Conservation (phyloP, 2,797 vertebrate genomes). For the Martes flavigula region DNA sequence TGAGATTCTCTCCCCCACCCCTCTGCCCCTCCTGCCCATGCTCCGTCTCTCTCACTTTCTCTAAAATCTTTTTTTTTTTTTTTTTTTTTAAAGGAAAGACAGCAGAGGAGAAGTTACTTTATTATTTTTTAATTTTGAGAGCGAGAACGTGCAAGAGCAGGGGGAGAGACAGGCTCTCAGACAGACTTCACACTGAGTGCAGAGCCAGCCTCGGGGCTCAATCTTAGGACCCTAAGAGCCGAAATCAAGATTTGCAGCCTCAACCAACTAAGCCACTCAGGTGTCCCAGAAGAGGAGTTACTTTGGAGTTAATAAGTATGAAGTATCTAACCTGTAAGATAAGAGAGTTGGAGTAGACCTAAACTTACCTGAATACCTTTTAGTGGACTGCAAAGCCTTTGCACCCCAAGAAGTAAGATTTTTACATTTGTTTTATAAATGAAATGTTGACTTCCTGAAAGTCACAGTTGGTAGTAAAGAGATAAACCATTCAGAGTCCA, state of each 20-base stretch:
- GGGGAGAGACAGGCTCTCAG: not conserved
- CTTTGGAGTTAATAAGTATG: not conserved
- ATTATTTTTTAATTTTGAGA: not conserved
- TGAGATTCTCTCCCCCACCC: not conserved
- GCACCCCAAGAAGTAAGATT: not conserved
- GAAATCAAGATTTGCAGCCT: not conserved
- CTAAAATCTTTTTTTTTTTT: not conserved
- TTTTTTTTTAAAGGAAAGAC: not conserved
- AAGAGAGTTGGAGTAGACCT: not conserved
- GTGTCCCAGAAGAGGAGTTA: not conserved
- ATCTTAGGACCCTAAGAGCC: not conserved
- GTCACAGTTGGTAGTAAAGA: not conserved
- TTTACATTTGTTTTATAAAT: slow-evolving; percentile 45
- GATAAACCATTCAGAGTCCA: not conserved
- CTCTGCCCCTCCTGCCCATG: not conserved
- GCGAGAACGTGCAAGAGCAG: not conserved
- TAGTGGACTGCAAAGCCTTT: not conserved
- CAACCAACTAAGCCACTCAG: not conserved
- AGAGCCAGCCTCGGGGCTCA: not conserved
- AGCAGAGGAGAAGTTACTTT: not conserved
- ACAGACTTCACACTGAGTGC: not conserved
- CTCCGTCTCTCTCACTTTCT: not conserved
- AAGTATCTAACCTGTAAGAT: not conserved
- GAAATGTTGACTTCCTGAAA: not conserved
- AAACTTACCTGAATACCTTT: not conserved